Evolutionary conservation across 1,140 invertebrate species (phyloP), one percentile per base, ranked within the genome.

Genomic region (Apis florea): DNA sequence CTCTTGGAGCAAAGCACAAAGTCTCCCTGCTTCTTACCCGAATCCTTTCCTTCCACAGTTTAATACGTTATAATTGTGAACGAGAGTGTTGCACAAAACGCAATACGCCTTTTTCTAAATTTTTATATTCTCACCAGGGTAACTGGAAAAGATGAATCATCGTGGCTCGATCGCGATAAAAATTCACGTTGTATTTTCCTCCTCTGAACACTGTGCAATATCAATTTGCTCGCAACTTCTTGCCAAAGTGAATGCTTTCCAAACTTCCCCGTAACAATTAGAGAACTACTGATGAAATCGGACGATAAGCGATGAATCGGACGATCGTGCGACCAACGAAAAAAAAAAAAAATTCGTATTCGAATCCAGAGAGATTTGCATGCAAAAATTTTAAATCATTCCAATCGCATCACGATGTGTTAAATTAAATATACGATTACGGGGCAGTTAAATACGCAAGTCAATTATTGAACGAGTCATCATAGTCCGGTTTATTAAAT

Each of bases 171-270:
- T 53, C 12, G 13, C 54, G 40, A 47, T 59, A 51, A 47, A 51
- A 49, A 51, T 74, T 49, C 58, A 6, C 26, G 12, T 17, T 15
- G 8, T 3, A 12, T 19, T 53, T 49, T 53, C 47, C 58, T 19
- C 47, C 47, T 19, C 49, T 17, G 47, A 13, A 24, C n/a, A 51
- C 59, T n/a, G 72, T 53, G 59, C 63, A 75, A 75, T 75, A 64
- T 64, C 47, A 64, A 75, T 75, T 63, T 51, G 19, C 26, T 21
- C 24, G 58, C 47, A 51, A 75, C 24, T 63, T 75, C 49, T 75
- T 75, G 72, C 49, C 70, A 24, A 59, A 59, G 54, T 53, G 72
- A 75, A 64, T 47, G 59, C 49, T 75, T 61, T 61, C 31, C 9
- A 75, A 75, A 63, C n/a, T 26, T 64, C 24, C 21, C 49, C 17